phyloP scores from a whole-genome alignment of 2,113 vertebrate species.

The Phylloscopus whistleri region DNA sequence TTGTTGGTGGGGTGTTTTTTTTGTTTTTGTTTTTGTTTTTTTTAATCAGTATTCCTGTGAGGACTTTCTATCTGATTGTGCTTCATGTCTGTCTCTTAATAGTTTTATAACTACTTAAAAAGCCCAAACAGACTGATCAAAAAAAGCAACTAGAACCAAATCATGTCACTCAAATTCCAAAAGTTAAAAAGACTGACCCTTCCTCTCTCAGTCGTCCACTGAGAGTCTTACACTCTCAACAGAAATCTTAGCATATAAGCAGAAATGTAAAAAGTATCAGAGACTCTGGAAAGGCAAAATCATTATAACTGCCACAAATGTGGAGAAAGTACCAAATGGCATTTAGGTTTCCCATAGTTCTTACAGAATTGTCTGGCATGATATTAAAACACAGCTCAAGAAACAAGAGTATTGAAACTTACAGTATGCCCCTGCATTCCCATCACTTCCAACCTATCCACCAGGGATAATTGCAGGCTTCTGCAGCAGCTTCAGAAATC shows the following conservation, averaged over 20 bases:
- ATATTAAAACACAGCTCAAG: not conserved
- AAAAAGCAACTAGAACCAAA: not conserved
- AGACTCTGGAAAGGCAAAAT: not conserved
- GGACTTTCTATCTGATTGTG: not conserved
- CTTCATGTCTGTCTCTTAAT: not conserved
- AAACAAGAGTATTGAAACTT: not conserved
- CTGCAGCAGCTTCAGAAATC: not conserved
- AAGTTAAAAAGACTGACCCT: not conserved
- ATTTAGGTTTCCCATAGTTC: not conserved
- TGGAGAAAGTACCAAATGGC: not conserved
- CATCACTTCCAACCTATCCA: rapidly evolving
- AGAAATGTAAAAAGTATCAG: not conserved
- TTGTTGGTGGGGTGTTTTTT: not conserved
- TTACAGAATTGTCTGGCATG: not conserved
- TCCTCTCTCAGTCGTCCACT: not conserved
- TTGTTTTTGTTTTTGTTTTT: not conserved
- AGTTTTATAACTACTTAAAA: not conserved
- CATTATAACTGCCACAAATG: not conserved
- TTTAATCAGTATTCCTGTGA: not conserved
- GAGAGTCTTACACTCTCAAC: not conserved
- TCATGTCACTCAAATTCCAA: not conserved
- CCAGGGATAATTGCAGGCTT: not conserved
- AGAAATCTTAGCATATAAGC: not conserved
- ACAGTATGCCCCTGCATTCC: rapidly evolving
- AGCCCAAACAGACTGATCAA: not conserved